Percentiles rank a stretch among this genome's conserved stretches.
phyloP scores from a whole-genome alignment of 2,797 vertebrate species.

The Mus minutoides region DNA sequence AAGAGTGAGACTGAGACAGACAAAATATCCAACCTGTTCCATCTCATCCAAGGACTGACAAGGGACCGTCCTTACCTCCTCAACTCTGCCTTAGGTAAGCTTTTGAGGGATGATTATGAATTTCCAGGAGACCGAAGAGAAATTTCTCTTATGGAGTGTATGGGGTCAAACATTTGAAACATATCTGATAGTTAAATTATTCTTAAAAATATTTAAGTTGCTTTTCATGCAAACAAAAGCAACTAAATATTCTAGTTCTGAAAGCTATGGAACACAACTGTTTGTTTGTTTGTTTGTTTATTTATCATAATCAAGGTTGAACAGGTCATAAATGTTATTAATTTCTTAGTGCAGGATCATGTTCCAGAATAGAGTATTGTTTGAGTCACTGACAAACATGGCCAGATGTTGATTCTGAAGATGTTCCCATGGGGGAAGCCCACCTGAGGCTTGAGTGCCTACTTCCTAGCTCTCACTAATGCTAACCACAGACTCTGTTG shows the following conservation, averaged over 20 bases:
- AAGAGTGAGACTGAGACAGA: not conserved
- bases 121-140: not conserved
- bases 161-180: not conserved
- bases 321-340: conserved; percentile 30
- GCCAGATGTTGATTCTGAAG: not conserved
- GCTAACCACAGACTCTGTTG: not conserved
- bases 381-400: not conserved
- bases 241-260: conserved; percentile 21
- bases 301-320: not conserved
- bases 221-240: conserved; percentile 43
- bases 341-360: conserved; percentile 37
- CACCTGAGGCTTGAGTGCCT: not conserved
- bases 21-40: not conserved
- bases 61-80: not conserved
- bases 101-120: not conserved
- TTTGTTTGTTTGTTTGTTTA: not conserved
- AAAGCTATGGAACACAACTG: not conserved
- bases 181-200: conserved; percentile 4
- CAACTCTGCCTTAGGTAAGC: not conserved
- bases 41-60: not conserved
- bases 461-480: conserved; percentile 7
- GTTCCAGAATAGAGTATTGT: not conserved
- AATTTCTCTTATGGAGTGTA: conserved; percentile 30
- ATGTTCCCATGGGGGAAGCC: not conserved
- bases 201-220: conserved; percentile 27